Evolutionary conservation across 2,888 invertebrate species (phyloP).

Genomic region (Tenthredo scrophulariae): DNA sequence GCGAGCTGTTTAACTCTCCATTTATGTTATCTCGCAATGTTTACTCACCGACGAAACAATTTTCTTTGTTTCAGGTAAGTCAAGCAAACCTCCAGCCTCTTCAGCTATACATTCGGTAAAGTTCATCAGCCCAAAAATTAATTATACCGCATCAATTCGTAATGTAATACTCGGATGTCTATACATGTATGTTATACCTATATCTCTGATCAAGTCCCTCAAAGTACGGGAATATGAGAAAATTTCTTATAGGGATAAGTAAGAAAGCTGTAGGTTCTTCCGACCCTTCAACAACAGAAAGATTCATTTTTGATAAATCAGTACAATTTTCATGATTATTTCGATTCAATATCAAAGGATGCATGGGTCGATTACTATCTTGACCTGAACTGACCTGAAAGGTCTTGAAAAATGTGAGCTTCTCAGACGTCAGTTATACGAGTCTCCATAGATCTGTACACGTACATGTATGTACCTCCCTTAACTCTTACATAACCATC

Average conservation of each 20-base stretch:
- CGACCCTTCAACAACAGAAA: too few relatives aligned
- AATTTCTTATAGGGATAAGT: too few relatives aligned
- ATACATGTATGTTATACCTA: too few relatives aligned
- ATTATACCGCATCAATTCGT: neutral
- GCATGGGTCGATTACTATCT: neutral
- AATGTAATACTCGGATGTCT: too few relatives aligned
- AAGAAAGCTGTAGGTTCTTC: too few relatives aligned
- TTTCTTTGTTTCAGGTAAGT: constrained; percentile 50
- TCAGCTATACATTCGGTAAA: neutral
- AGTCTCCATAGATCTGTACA: neutral
- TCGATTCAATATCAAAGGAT: neutral
- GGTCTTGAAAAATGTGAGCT: constrained; percentile 20
- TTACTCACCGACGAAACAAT: neutral
- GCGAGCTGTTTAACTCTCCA: neutral
- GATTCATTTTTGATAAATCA: too few relatives aligned
- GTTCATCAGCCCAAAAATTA: neutral
- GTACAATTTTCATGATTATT: neutral
- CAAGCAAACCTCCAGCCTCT: neutral
- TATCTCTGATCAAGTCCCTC: too few relatives aligned
- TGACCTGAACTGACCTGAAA: constrained; percentile 22
- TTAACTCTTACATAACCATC: constrained; percentile 46
- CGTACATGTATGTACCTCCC: neutral
- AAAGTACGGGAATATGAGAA: too few relatives aligned
- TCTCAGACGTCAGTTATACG: neutral
- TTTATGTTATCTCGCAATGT: constrained; percentile 16